A percentile compares a stretch with the other conserved stretches of the same genome.
Evolutionary conservation across 2,113 vertebrate genomes (phyloP).

Genomic region (Aix galericulata): DNA sequence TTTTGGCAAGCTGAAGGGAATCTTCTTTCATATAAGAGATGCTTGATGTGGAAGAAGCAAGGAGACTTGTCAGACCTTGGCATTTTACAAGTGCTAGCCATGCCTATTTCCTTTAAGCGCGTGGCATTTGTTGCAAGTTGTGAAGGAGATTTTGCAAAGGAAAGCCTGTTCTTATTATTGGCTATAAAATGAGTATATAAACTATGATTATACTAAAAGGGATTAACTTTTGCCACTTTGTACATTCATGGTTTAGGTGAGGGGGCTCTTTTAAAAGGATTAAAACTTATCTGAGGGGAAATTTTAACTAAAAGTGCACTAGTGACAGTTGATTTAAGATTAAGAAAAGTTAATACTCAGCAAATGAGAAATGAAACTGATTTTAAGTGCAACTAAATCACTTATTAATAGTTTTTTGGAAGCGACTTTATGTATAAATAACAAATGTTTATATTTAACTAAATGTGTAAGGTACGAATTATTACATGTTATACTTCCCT

Average conservation of each 20-base stretch:
- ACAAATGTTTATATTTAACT: conserved; percentile 90
- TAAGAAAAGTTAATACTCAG: conserved; percentile 81
- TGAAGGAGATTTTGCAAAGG: conserved; percentile 87
- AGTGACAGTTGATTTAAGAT: conserved; percentile 78
- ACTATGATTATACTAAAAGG: conserved; percentile 90
- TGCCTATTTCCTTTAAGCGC: conserved; percentile 78
- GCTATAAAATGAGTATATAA: conserved; percentile 81
- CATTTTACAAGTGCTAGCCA: conserved; percentile 84
- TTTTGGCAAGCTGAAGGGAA: conserved; percentile 84
- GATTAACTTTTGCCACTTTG: conserved; percentile 88
- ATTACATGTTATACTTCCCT: conserved; percentile 78
- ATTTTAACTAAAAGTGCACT: conserved; percentile 83
- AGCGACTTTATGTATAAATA: conserved; percentile 87
- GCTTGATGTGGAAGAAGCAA: conserved; percentile 78
- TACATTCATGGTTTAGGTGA: conserved; percentile 89
- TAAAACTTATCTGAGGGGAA: conserved; percentile 82
- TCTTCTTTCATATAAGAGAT: conserved; percentile 78
- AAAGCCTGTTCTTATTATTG: conserved; percentile 80
- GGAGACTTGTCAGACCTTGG: conserved; percentile 83
- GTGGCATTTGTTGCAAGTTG: conserved; percentile 78
- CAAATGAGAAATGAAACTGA: conserved; percentile 76
- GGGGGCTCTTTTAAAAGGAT: conserved; percentile 82
- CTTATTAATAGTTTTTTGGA: conserved; percentile 87
- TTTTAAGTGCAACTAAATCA: conserved; percentile 84
- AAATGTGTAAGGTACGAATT: conserved; percentile 85